Conservation (phyloP, 2,113 vertebrate species). For the Crotalus tigris region DNA sequence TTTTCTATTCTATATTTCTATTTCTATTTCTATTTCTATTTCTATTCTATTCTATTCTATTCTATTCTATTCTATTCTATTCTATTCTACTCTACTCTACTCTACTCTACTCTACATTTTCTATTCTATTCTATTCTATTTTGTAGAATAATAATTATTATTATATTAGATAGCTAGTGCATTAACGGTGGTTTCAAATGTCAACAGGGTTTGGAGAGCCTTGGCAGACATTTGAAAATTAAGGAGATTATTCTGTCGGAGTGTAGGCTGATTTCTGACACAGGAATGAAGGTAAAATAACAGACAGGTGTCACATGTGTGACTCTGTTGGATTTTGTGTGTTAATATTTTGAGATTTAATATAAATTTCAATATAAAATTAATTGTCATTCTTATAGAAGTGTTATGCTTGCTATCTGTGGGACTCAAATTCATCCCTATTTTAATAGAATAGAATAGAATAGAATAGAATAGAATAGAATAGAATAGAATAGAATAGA, state of each 20-base stretch:
- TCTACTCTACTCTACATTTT: too few species aligned
- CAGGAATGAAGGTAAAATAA: conserved; percentile 76
- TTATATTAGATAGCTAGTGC: neutral
- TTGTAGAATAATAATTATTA: neutral
- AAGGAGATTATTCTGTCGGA: conserved; percentile 72
- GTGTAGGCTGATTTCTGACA: conserved; percentile 72
- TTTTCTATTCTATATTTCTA: too few species aligned
- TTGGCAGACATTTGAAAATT: conserved; percentile 62
- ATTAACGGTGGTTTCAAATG: conserved; percentile 29
- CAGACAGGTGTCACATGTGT: neutral
- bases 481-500: too few species aligned
- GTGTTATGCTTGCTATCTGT: too few species aligned
- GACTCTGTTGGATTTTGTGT: neutral
- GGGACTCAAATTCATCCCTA: too few species aligned
- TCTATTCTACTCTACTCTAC: too few species aligned
- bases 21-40: too few species aligned
- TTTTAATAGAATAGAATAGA: too few species aligned
- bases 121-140: too few species aligned
- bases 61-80: too few species aligned
- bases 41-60: too few species aligned
- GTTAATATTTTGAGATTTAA: neutral
- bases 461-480: too few species aligned
- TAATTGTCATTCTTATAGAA: neutral
- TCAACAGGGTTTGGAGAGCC: conserved; percentile 72
- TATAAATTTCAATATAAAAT: neutral